Conservation (phyloP, 2,113 vertebrate genomes). For the Dipodomys spectabilis region DNA sequence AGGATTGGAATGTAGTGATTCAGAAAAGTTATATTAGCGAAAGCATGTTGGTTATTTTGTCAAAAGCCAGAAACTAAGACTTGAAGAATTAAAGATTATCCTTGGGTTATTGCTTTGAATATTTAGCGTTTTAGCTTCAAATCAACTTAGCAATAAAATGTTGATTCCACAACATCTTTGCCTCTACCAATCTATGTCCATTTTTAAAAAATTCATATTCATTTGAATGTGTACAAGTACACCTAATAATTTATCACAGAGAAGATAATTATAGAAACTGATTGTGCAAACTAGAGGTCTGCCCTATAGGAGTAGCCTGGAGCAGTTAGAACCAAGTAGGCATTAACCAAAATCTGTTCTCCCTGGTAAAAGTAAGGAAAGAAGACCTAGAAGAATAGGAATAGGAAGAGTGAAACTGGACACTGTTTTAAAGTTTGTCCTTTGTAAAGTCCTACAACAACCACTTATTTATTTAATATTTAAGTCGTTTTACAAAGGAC, state of each 20-base stretch:
- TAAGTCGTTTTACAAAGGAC: no score
- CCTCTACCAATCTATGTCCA: neutral
- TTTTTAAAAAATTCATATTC: neutral
- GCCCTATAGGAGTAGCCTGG: no score
- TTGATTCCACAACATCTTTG: neutral
- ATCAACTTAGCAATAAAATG: neutral
- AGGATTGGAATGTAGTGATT: neutral
- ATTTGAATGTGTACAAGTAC: neutral
- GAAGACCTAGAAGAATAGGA: neutral
- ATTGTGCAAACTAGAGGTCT: neutral
- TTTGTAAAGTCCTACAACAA: no score
- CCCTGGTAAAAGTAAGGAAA: neutral
- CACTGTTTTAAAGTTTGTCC: neutral
- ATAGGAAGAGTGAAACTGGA: neutral
- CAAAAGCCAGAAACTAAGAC: neutral
- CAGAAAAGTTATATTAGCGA: neutral
- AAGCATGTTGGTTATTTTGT: neutral
- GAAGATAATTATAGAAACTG: no score
- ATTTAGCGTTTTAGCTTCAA: neutral
- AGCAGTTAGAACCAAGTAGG: neutral
- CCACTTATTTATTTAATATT: no score
- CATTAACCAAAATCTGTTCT: no score
- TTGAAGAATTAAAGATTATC: neutral
- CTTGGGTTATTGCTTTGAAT: neutral
- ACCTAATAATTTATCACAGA: neutral